Conservation (phyloP, 2,888 invertebrate species). For the Timandra comae region DNA sequence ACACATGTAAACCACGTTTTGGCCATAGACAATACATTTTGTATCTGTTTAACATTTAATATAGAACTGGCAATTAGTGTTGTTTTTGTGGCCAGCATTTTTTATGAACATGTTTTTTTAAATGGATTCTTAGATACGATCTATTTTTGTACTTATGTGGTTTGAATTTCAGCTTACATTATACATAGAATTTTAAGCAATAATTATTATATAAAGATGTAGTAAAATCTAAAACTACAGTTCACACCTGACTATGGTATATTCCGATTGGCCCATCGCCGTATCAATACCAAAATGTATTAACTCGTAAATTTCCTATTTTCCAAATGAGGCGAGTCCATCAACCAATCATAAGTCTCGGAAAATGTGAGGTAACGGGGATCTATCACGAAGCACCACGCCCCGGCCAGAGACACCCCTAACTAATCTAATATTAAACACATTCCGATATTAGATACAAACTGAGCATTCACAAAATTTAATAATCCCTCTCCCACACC, state of each 20-base stretch:
- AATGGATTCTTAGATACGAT: too few species aligned
- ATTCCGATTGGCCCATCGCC: constrained; percentile 16
- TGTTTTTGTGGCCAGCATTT: constrained; percentile 2
- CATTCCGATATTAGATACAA: constrained; percentile 76
- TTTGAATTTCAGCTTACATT: too few species aligned
- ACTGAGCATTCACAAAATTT: constrained; percentile 76
- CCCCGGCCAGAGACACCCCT: constrained; percentile 51
- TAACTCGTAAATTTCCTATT: constrained; percentile 44
- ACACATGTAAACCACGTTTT: constrained; percentile 13
- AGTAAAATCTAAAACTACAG: too few species aligned
- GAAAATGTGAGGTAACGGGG: constrained; percentile 48
- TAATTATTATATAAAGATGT: too few species aligned
- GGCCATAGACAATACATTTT: constrained; percentile 11
- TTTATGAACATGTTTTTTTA: too few species aligned
- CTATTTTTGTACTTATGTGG: too few species aligned
- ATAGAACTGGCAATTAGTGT: constrained; percentile 4
- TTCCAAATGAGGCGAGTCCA: constrained; percentile 50
- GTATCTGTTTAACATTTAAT: constrained; percentile 9
- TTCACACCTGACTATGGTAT: too few species aligned
- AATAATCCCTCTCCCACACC: constrained; percentile 67
- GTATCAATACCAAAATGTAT: constrained; percentile 20
- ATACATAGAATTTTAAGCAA: too few species aligned
- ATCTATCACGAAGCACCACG: constrained; percentile 59
- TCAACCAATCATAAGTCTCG: constrained; percentile 66
- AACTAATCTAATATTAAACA: constrained; percentile 75